Base-by-base conservation (phyloP, 2,888 invertebrate species). In the Papilio gigon region DNA sequence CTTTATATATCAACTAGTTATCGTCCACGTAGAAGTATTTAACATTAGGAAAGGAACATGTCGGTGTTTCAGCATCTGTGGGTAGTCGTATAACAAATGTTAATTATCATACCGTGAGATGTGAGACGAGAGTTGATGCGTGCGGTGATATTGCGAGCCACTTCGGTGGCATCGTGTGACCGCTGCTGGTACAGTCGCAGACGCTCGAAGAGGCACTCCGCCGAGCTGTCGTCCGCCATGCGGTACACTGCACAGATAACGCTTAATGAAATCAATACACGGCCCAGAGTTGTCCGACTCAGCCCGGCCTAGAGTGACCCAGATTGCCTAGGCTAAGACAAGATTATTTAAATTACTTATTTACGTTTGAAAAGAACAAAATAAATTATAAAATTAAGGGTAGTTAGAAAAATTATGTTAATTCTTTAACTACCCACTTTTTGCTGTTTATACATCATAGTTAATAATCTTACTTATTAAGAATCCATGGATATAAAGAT, bases 201-300 rank as follows among this genome's bases (percentile, higher is more conserved):
- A 76, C 91, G 81, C 84, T 91, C 92, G 80, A 91, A 90, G 77
- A 92, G 78, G 80, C 89, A 87, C 73, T 91, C 92, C 50, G 87
- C 79, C 53, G 87, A 83, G 64, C 81, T 77, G 68, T 91, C 91
- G 85, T 91, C 90, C 84, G 90, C 90, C 92, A 91, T 91, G 78
- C 90, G 90, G 79, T 79, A 86, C 65, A 86, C 88, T 91, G 82
- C 47, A 70, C 70, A 61, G 25, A 20, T 20, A 9, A 6, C 37
- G 20, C 20, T 35, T 4, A 62, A 14, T 62, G 25, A 2, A 62
- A 62, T 62, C 33, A 35, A 44, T 44, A 62, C 60, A 25, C 30
- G n/a, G 56, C 58, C 5, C 42, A 11, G 50, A 27, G 12, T 64
- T 9, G 22, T 9, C 47, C 4, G 22, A 12, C 47, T 12, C 4